Evolutionary conservation across 2,113 vertebrate genomes (phyloP), one percentile per base, ranked within the genome.

Genomic region (Cryptotis parvus): DNA sequence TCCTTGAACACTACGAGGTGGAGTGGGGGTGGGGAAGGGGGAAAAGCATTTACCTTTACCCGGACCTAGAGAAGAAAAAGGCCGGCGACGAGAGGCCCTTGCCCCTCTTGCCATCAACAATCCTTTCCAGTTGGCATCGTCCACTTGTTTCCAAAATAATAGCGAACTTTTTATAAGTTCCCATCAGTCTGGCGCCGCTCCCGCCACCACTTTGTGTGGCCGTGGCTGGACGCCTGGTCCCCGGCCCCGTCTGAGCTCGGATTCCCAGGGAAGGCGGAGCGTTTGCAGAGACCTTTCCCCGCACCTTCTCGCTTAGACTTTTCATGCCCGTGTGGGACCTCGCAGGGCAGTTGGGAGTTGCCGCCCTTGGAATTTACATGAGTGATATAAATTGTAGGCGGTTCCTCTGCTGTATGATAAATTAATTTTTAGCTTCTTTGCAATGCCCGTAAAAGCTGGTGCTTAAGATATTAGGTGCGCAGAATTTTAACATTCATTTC

Each of bases 371-470:
- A 20, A 39, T 58, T 80, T 65, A 79, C 65, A 33, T 78, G 63
- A 81, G 80, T 87, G 20, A 7, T 37, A 27, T 15, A 78, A 55
- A 29, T 1, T 22, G 7, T 31, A 29, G 9, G 63, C 35, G 74
- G 33, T 0, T 6, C 35, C n/a, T 84, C 1, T 10, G 24, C 24
- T 79, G 24, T 89, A 52, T 24, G 70, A 58, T 86, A 77, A 91
- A 22, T 76, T 31, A 63, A 84, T 41, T 87, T 9, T 1, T 72
- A 4, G 79, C 16, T 66, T 63, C 89, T 81, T 72, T 87, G 27
- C 52, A 83, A 8, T 89, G 55, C 76, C 37, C 87, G 41, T 83
- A 85, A 82, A 84, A 92, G 16, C 26, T 81, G 49, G 7, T 22
- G 94, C 20, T 49, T 83, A 58, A 84, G 18, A 49, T 92, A 81